Evolutionary conservation across 2,113 vertebrate genomes (phyloP).

Genomic region (Pseudopodoces humilis): DNA sequence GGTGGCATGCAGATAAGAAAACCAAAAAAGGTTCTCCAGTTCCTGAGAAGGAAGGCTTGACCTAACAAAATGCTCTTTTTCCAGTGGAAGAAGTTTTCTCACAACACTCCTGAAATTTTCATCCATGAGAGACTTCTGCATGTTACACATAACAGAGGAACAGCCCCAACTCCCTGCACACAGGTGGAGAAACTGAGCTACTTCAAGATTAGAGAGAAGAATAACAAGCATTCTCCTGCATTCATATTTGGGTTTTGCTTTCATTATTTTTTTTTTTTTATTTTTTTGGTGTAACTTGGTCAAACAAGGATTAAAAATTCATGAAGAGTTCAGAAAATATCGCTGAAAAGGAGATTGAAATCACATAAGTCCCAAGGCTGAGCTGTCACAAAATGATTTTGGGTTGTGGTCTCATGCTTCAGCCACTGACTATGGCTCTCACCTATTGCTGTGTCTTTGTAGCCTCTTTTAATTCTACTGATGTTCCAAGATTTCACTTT

Average conservation of each 20-base stretch:
- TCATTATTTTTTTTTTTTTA: neutral
- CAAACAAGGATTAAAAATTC: neutral
- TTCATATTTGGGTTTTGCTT: neutral
- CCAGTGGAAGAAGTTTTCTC: neutral
- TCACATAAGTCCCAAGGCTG: neutral
- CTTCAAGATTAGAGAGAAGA: neutral
- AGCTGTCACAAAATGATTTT: neutral
- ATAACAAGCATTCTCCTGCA: neutral
- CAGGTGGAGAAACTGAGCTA: neutral
- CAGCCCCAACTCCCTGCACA: fast-evolving
- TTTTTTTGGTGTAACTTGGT: neutral
- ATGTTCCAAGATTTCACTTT: neutral
- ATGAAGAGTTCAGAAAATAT: neutral
- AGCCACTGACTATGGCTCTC: neutral
- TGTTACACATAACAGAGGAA: neutral
- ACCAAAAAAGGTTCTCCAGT: neutral
- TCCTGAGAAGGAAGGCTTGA: neutral
- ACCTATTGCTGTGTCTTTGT: neutral
- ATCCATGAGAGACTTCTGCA: neutral
- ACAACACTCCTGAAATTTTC: neutral
- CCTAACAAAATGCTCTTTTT: neutral
- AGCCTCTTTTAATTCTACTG: neutral
- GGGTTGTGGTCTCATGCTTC: neutral
- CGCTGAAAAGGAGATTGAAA: neutral
- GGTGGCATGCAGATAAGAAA: neutral